Base-by-base conservation (phyloP, 2,888 invertebrate species). In the Dilophus febrilis region DNA sequence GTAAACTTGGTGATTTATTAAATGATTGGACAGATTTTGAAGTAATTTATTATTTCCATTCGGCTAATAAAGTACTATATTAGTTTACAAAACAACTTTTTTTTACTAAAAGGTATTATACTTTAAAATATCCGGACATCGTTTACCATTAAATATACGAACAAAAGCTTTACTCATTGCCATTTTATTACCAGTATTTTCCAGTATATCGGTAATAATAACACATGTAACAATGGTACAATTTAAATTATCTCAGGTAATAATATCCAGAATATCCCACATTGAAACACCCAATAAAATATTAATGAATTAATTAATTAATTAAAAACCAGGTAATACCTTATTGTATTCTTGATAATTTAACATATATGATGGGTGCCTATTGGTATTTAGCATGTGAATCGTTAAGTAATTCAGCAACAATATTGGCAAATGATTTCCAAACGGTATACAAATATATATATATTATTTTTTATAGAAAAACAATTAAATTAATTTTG, bases 311-410 rank as follows among this genome's bases (percentile, higher is more conserved):
- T 31, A 10, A 18, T 36, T 14, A 22, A 19, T 31, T 26, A 19
- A 16, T 14, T 40, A 11, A 18, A 18, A 13, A 33, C 22, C 47
- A 68, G 66, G 66, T 71, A 1, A 58, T 79, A 26, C 79, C 79
- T 0, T 79, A 78, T 47, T 74, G 78, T 36, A 74, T 75, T 49
- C 58, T 80, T 48, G 78, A 78, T 51, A 73, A 74, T 34, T 54
- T 77, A 34, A 78, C 76, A 0, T 77, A 77, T 46, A 66, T 77
- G 53, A 55, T 79, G 33, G 78, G 78, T 1, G 79, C 77, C 0
- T 73, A 75, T 56, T 80, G 80, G 80, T 79, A 71, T 50, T 60
- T 79, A 1, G 66, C 76, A 12, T 78, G 79, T 47, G 72, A 76
- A 50, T 64, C 70, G 1, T 63, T 79, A 14, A 77, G 77, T 44